Evolutionary conservation across 1,140 invertebrate genomes (phyloP).

Genomic region (Brachionus angularis): DNA sequence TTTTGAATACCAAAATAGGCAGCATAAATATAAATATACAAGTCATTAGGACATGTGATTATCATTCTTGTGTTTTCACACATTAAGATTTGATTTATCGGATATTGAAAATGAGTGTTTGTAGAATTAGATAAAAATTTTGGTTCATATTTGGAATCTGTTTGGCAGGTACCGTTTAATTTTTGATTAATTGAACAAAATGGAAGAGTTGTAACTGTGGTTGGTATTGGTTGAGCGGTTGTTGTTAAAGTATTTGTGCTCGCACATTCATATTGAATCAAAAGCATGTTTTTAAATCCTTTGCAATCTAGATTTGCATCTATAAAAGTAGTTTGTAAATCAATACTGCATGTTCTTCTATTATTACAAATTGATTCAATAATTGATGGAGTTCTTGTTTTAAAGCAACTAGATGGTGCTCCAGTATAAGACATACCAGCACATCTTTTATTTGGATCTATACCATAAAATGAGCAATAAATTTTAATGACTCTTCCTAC

Average conservation of each 20-base stretch:
- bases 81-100: background rate
- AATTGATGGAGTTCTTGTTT: background rate
- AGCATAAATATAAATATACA: slow-evolving; percentile 18
- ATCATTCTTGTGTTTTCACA: slow-evolving; percentile 19
- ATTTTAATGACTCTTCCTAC: background rate
- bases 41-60: slow-evolving; percentile 26
- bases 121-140: background rate
- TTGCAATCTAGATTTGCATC: background rate
- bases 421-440: background rate
- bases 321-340: background rate
- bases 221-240: background rate
- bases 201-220: slow-evolving; percentile 15
- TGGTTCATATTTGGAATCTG: slow-evolving; percentile 13
- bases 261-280: slow-evolving; percentile 30
- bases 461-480: slow-evolving; percentile 34
- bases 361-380: background rate
- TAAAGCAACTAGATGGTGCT: slow-evolving; percentile 16
- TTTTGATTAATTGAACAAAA: slow-evolving; percentile 33
- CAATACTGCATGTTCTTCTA: background rate
- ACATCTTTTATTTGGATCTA: slow-evolving; percentile 32
- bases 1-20: slow-evolving; percentile 39
- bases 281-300: slow-evolving; percentile 25
- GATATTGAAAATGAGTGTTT: background rate
- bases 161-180: background rate
- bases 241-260: background rate